A percentile compares a stretch with the other conserved stretches of the same genome.
Conservation (phyloP, 2,888 invertebrate species). For the Hololepta plana region DNA sequence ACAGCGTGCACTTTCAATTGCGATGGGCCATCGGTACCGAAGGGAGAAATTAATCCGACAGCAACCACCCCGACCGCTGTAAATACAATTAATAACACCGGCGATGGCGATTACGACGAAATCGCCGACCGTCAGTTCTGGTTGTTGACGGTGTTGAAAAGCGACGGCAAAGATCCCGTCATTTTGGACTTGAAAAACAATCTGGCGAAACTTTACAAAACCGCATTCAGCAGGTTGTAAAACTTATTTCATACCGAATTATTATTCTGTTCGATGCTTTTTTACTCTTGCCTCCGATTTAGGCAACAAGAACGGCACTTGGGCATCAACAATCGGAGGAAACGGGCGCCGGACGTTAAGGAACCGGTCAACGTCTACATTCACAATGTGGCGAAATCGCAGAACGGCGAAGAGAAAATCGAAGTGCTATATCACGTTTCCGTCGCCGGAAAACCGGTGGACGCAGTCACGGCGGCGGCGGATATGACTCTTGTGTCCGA, state of each 20-base stretch:
- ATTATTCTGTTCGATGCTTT: no score
- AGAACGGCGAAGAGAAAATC: slow-evolving; percentile 25
- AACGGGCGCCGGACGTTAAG: slow-evolving; percentile 14
- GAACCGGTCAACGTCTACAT: slow-evolving; percentile 46
- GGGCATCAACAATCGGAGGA: slow-evolving; percentile 35
- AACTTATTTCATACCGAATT: not conserved
- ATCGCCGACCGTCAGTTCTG: slow-evolving; percentile 58
- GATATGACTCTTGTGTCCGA: slow-evolving; percentile 70
- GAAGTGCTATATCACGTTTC: slow-evolving; percentile 66
- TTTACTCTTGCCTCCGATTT: no score
- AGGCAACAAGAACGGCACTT: slow-evolving; percentile 70
- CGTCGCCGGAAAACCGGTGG: slow-evolving; percentile 61
- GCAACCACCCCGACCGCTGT: not conserved
- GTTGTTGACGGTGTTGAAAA: slow-evolving; percentile 58
- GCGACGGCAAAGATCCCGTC: slow-evolving; percentile 29
- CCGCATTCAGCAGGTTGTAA: slow-evolving; percentile 61
- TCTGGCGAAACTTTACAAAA: slow-evolving; percentile 58
- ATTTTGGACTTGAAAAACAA: slow-evolving; percentile 48
- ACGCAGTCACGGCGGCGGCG: slow-evolving; percentile 61
- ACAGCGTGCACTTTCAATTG: no score
- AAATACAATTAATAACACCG: no score
- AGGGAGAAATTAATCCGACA: no score
- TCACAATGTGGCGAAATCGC: slow-evolving; percentile 40
- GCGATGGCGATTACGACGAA: no score
- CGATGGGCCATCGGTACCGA: no score